Evolutionary conservation across 2,113 vertebrate species (phyloP), one percentile per base, ranked within the genome.

Genomic region (Corythornis cristatus): DNA sequence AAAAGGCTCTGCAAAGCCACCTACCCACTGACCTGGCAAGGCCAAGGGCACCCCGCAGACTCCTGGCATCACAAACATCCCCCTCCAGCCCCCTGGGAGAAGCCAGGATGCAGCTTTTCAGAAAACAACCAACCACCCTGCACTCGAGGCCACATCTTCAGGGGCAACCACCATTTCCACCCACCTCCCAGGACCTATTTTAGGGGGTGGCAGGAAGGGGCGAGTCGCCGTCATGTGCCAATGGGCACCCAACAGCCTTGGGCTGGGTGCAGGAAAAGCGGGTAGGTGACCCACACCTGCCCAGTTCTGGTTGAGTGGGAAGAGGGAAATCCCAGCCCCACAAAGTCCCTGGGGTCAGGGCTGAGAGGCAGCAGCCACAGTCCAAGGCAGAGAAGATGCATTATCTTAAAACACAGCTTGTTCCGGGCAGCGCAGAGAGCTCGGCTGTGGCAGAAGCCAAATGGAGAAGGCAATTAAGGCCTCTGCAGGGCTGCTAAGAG

Each of bases 121-220:
- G 33, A 19, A 48, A 26, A 22, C 3, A 25, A 29, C 22, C 23
- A 54, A 54, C 48, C 48, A 50, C 15, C 57, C 48, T 8, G 1
- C n/a, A 0, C 3, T 50, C 0, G 0, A 10, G 8, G 3, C 29
- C 33, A 1, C 0, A 9, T 21, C 21, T 43, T 9, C 16, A 5
- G 25, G 8, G 61, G 66, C 51, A 71, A 84, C 37, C 54, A 0
- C 8, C 15, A 15, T 13, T 31, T 8, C 54, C 7, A 5, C 42
- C 35, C 53, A 2, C 12, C 29, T 11, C 61, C 57, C 0, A 0
- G 40, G 20, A 0, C 3, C 43, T 45, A 1, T 37, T 26, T 18
- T 16, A 1, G 11, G n/a, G 58, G 50, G 45, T 3, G 23, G 76
- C 68, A n/a, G 23, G 68, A 5, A 75, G 40, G 31, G 25, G 26